These are phyloP conservation scores for Noturus placidus DNA, from an alignment of 2,113 vertebrate species.

Conservation along the genomic window DNA sequence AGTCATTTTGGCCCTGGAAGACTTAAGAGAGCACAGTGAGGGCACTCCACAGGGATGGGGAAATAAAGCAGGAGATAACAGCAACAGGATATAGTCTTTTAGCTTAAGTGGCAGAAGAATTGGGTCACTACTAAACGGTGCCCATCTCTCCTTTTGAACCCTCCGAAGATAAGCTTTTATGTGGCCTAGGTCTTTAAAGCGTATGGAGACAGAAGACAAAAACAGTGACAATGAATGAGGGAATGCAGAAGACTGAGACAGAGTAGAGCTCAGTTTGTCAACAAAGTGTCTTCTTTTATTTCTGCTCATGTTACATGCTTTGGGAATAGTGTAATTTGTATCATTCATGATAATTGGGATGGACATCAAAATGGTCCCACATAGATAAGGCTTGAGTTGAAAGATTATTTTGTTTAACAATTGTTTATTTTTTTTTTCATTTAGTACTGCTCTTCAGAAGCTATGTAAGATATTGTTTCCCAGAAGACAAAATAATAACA, in stretches of 20 bases:
- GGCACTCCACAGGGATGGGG: conserved; percentile 31
- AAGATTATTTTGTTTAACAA: too few relatives aligned
- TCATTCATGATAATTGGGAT: not conserved
- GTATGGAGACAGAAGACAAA: conserved; percentile 3
- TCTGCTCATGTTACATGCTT: not conserved
- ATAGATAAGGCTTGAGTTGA: too few relatives aligned
- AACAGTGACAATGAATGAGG: not conserved
- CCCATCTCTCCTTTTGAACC: conserved; percentile 36
- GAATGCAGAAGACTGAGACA: not conserved
- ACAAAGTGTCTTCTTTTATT: conserved; percentile 5
- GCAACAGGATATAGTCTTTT: conserved; percentile 39
- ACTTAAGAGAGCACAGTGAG: conserved; percentile 26
- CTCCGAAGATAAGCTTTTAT: conserved; percentile 45
- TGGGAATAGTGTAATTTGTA: conserved; percentile 15
- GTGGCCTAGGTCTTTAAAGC: conserved; percentile 7
- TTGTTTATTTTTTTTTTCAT: too few relatives aligned
- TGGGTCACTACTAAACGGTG: conserved; percentile 43
- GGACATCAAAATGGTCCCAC: not conserved
- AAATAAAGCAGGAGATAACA: conserved; percentile 25
- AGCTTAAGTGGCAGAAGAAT: conserved; percentile 37
- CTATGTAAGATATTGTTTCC: too few relatives aligned
- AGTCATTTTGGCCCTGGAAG: conserved; percentile 34
- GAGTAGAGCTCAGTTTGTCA: conserved; percentile 4
- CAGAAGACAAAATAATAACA: too few relatives aligned
- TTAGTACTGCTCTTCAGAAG: too few relatives aligned